Percentiles rank a stretch among this genome's conserved stretches.
Evolutionary conservation across 2,113 vertebrate species (phyloP).

Genomic region (Campylomormyrus tamandua): DNA sequence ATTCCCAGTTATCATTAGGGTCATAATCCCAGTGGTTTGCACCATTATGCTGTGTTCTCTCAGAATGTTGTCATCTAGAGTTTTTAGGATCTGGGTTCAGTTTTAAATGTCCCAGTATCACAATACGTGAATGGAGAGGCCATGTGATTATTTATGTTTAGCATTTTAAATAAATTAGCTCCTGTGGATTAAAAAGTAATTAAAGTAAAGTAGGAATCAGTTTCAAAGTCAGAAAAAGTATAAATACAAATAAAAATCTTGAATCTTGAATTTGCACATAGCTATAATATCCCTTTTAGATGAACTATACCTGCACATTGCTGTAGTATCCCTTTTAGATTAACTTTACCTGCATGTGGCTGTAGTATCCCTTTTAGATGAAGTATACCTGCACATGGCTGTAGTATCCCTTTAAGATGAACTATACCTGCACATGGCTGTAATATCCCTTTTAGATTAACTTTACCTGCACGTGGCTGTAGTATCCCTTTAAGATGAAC

Average conservation of each 20-base stretch:
- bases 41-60: neutral
- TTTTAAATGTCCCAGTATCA: neutral
- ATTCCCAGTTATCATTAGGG: neutral
- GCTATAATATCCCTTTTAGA: too few relatives aligned
- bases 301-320: too few relatives aligned
- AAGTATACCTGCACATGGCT: too few relatives aligned
- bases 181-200: neutral
- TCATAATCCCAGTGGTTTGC: neutral
- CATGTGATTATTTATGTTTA: neutral
- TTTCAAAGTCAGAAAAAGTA: neutral
- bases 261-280: neutral
- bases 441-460: too few relatives aligned
- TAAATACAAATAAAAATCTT: neutral
- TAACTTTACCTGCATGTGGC: too few relatives aligned
- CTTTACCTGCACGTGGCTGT: neutral
- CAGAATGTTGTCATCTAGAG: neutral
- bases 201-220: neutral
- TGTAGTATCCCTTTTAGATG: too few relatives aligned
- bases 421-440: too few relatives aligned
- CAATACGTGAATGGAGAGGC: neutral
- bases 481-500: neutral
- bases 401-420: too few relatives aligned
- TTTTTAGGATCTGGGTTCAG: neutral
- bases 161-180: neutral
- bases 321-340: too few relatives aligned